Base-by-base conservation (phyloP, 23 tunicate genomes). In the Diplosoma virens region DNA sequence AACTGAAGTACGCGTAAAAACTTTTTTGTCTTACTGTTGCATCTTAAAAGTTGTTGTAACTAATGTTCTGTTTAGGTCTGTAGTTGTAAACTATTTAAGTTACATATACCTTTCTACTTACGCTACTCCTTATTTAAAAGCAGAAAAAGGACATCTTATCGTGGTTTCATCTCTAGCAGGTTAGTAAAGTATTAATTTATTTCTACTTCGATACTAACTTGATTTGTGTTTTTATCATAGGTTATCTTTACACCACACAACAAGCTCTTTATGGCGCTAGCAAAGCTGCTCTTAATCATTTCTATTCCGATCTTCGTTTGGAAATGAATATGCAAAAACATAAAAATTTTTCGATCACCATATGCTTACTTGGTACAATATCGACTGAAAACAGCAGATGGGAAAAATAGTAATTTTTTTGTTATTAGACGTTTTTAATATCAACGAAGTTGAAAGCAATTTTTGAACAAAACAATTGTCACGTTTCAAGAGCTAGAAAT, bases 151-250 rank as follows among this genome's bases (percentile, higher is more conserved):
- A 0, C 82, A 89, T 33, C 37, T 89, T 28, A 55, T 89, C 32
- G 84, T 89, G 11, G 81, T 83, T 32, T 71, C 93, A 59, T 86
- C 93, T 9, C 22, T 84, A 34, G 90, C 90, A 27, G 90, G 88
- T 65, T 6, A 29, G 20, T 54, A 41, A 9, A 9, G n/a, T n/a
- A n/a, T n/a, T n/a, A n/a, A n/a, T 7, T 14, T 41, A 41, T 14
- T 41, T 14, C 50, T 7, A 41, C 11, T 14, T 9, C 50, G 50
- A 9, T 14, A 41, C 50, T 41, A 14, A 14, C 14, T 41, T 9
- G 50, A 14, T 41, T 7, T 9, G 11, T 41, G 14, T 41, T 9
- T 14, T 7, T 41, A 23, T 24, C 66, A 59, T 59, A 64, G 71
- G 75, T 9, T 41, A 68, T 48, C n/a, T 80, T 30, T 60, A 46